Evolutionary conservation across 1,140 invertebrate genomes (phyloP).

Genomic region (Luehdorfia chinensis): DNA sequence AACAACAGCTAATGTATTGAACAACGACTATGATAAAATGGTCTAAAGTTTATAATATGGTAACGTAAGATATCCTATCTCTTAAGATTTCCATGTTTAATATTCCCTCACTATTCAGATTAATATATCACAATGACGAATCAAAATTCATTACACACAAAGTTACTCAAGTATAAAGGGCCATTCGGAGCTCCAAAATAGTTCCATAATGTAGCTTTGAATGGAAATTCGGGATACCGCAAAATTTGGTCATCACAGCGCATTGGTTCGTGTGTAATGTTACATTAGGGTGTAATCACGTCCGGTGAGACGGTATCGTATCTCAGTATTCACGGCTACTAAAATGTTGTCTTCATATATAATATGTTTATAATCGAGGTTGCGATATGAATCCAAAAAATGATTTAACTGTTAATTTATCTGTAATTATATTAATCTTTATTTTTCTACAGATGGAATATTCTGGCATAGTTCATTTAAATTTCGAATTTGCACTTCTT

Average conservation of each 20-base stretch:
- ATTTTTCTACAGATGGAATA: too few species aligned
- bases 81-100: slow-evolving; percentile 7
- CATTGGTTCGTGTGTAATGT: slow-evolving; percentile 53
- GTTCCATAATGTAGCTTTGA: slow-evolving; percentile 36
- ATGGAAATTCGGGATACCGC: slow-evolving; percentile 52
- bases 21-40: too few species aligned
- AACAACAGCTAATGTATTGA: too few species aligned
- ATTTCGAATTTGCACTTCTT: too few species aligned
- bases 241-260: slow-evolving; percentile 57
- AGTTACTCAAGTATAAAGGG: slow-evolving; percentile 46
- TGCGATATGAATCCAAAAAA: too few species aligned
- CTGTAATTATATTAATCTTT: too few species aligned
- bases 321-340: background rate
- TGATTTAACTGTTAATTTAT: too few species aligned
- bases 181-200: slow-evolving; percentile 38
- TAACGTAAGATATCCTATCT: too few species aligned
- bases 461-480: too few species aligned
- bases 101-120: slow-evolving; percentile 6
- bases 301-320: slow-evolving; percentile 19
- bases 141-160: slow-evolving; percentile 31
- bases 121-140: slow-evolving; percentile 27
- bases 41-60: too few species aligned
- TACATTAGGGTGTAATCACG: slow-evolving; percentile 30
- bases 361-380: too few species aligned
- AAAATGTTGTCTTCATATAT: too few species aligned